These are phyloP conservation scores for Trichopoda pennipes DNA, from an alignment of 2,888 invertebrate species.

Conservation along the genomic window DNA sequence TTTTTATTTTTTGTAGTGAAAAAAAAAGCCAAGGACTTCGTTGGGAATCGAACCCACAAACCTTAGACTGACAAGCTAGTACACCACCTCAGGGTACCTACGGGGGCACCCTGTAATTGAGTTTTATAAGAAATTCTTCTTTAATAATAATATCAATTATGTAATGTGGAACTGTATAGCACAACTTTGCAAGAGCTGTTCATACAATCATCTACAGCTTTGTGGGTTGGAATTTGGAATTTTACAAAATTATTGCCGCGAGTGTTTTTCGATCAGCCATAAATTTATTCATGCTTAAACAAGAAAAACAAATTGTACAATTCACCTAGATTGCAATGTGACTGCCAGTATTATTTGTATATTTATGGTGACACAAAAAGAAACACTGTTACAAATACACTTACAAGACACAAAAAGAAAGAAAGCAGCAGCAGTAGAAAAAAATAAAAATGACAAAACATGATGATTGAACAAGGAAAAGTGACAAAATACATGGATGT, in stretches of 20 bases:
- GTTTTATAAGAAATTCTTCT: too few species aligned
- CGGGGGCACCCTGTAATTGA: too few species aligned
- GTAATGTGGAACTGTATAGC: too few species aligned
- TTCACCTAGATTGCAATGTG: conserved; percentile 48
- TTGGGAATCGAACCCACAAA: too few species aligned
- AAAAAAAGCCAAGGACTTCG: too few species aligned
- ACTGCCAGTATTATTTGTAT: conserved; percentile 19
- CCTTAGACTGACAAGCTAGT: too few species aligned
- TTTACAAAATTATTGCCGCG: conserved; percentile 7
- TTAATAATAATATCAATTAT: too few species aligned
- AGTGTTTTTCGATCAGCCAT: conserved; percentile 34
- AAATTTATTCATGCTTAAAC: conserved; percentile 57
- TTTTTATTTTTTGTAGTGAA: too few species aligned
- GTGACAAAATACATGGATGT: conserved; percentile 67
- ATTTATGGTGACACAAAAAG: conserved; percentile 35
- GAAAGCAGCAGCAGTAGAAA: too few species aligned
- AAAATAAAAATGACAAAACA: conserved; percentile 56
- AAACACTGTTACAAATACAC: not conserved
- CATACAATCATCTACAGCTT: too few species aligned
- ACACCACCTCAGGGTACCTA: too few species aligned
- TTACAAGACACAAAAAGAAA: not conserved
- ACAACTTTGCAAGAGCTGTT: too few species aligned
- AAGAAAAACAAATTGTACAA: conserved; percentile 62
- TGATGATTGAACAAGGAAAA: conserved; percentile 64
- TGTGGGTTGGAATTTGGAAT: not conserved